Conservation (phyloP, 2,888 invertebrate genomes). For the Dermolepida albohirtum region DNA sequence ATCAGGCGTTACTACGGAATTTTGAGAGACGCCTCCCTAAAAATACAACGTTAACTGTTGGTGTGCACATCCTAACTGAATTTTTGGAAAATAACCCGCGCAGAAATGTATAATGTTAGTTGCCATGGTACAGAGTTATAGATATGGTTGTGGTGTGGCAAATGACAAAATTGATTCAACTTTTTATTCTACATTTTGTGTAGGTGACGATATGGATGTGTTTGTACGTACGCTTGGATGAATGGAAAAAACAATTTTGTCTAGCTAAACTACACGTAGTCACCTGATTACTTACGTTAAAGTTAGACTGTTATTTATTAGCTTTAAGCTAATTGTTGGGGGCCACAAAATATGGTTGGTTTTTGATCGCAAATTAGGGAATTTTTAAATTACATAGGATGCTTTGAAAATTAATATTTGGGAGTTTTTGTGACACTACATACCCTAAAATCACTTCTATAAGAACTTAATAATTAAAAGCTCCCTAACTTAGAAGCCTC, state of each 20-base stretch:
- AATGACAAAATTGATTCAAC: slow-evolving; percentile 20
- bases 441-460: no score
- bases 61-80: background rate
- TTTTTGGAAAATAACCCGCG: slow-evolving; percentile 12
- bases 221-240: slow-evolving; percentile 2
- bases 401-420: slow-evolving; percentile 1
- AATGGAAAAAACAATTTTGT: slow-evolving; percentile 15
- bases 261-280: slow-evolving; percentile 22
- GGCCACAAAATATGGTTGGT: slow-evolving; percentile 11
- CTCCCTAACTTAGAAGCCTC: no score
- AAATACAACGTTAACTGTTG: slow-evolving; percentile 18
- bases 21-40: slow-evolving; percentile 41
- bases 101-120: slow-evolving; percentile 42
- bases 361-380: background rate
- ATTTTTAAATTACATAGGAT: slow-evolving; percentile 19
- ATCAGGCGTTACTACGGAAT: slow-evolving; percentile 14
- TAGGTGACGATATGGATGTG: background rate
- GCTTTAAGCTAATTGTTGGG: slow-evolving; percentile 17
- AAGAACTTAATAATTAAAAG: no score
- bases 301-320: slow-evolving; percentile 20
- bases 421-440: no score
- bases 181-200: background rate
- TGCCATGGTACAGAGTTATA: slow-evolving; percentile 36
- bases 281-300: slow-evolving; percentile 30
- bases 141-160: slow-evolving; percentile 13